These are phyloP conservation scores for Phyllotreta cruciferae DNA, from an alignment of 2,888 invertebrate genomes.

Conservation along the genomic window DNA sequence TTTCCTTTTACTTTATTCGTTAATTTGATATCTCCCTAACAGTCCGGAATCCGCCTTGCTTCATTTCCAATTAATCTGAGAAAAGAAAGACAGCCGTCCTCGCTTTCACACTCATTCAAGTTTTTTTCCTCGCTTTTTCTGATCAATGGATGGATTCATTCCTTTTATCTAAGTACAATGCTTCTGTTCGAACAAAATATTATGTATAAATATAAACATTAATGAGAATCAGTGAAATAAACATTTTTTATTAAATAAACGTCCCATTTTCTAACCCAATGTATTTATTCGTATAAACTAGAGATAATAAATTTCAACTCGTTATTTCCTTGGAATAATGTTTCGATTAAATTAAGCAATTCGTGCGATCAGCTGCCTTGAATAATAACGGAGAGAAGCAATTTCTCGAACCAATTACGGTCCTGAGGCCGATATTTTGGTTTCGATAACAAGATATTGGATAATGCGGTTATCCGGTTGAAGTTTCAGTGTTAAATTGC, in stretches of 20 bases:
- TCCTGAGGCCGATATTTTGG: constrained; percentile 13
- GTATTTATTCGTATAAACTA: no score
- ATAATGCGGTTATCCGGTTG: constrained; percentile 2
- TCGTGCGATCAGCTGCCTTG: neutral
- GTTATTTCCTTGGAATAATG: neutral
- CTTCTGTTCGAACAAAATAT: no score
- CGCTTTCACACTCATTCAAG: neutral
- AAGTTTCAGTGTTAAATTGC: constrained; percentile 4
- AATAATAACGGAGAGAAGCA: constrained; percentile 3
- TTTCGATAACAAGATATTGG: constrained; percentile 13
- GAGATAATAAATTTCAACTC: neutral
- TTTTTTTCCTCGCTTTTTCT: constrained; percentile 6
- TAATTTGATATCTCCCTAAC: constrained; percentile 9
- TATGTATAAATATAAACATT: no score
- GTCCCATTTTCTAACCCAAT: no score
- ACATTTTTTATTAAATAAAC: no score
- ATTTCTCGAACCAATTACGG: constrained; percentile 14
- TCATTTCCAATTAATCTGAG: constrained; percentile 8
- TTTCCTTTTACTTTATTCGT: constrained; percentile 11
- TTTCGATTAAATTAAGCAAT: constrained; percentile 5
- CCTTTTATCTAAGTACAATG: no score
- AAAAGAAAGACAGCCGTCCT: neutral
- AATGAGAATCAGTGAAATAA: no score
- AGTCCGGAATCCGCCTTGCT: constrained; percentile 1
- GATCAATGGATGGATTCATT: neutral